These are phyloP conservation scores for Arvicanthis niloticus DNA, from an alignment of 2,113 vertebrate genomes.

Conservation along the genomic window DNA sequence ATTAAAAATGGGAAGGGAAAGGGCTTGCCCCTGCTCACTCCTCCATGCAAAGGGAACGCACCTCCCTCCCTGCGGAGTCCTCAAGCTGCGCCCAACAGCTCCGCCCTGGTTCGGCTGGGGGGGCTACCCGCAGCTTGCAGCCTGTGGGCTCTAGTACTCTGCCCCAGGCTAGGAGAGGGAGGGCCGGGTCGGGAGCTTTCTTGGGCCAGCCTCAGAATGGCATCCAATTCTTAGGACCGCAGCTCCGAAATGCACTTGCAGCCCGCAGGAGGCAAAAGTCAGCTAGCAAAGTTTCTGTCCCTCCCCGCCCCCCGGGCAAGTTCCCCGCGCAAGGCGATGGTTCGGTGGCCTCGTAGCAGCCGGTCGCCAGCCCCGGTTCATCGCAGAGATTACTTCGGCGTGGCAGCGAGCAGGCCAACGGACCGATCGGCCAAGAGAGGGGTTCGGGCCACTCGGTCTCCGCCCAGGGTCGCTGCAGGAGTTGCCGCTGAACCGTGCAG, in stretches of 20 bases:
- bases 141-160: rapidly evolving
- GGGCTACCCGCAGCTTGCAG: background rate
- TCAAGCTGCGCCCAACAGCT: background rate
- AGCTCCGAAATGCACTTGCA: background rate
- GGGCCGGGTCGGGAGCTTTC: background rate
- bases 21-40: background rate
- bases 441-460: constrained; percentile 63
- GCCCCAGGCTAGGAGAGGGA: background rate
- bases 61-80: background rate
- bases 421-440: constrained; percentile 73
- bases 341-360: background rate
- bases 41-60: rapidly evolving
- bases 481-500: background rate
- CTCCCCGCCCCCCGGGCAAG: background rate
- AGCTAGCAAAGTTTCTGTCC: constrained; percentile 71
- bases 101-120: background rate
- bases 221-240: background rate
- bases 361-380: background rate
- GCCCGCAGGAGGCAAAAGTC: background rate
- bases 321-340: background rate
- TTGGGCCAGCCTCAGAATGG: background rate
- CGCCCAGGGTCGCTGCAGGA: constrained; percentile 34
- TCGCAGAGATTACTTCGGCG: background rate
- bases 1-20: rapidly evolving
- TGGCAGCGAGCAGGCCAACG: constrained; percentile 56